Evolutionary conservation across 2,888 invertebrate genomes (phyloP), one percentile per base, ranked within the genome.

Genomic region (Ptychoptera albimana): DNA sequence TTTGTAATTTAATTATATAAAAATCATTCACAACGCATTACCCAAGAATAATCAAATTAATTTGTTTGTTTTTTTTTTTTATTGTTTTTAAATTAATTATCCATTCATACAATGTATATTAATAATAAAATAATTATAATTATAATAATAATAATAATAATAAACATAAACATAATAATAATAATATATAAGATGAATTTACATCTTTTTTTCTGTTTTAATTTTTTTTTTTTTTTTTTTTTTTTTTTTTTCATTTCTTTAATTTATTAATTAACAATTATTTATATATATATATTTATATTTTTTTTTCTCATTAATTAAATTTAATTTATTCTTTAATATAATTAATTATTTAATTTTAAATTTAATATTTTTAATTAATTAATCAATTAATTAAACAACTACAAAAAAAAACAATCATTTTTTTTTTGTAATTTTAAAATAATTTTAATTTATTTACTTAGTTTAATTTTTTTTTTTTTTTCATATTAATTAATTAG

Each of bases 71-170:
- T 31, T 41, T 37, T 37, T 14, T 41, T 37, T 42, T 16, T 37
- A n/a, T n/a, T n/a, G n/a, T n/a, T 37, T 37, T 37, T 41, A 32
- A 34, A n/a, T 44, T 36, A 30, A 23, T 44, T 37, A 14, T 37
- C 41, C 40, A 41, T 45, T 40, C 31, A 36, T 45, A 15, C 41
- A 45, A 41, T 37, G 40, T 45, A 23, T 23, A 23, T 5, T 23
- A n/a, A n/a, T n/a, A 13, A 36, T 14, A 36, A 13, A 14, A 36
- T 13, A 36, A 36, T 14, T 36, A 6, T 13, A 13, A 10, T n/a
- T 13, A 36, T 37, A 37, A 15, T 37, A 15, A 15, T 13, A 37
- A 37, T 37, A 37, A 12, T 14, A 37, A 15, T 8, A 15, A 37
- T 37, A 37, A 34, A n/a, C 10, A 34, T 34, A 34, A 36, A n/a